Base-by-base conservation (phyloP, 1,140 invertebrate genomes). In the Brachionus angularis region DNA sequence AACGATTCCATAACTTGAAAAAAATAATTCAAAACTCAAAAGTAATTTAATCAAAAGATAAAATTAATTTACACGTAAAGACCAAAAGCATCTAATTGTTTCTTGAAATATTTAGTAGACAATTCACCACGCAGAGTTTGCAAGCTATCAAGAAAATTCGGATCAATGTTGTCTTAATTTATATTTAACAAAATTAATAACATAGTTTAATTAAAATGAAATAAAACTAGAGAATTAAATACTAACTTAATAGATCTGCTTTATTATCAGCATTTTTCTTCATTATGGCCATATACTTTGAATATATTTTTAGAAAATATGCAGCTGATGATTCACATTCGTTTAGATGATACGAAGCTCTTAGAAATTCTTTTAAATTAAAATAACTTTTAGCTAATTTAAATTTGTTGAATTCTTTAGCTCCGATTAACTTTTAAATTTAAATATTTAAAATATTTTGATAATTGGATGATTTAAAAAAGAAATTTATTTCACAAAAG, bases 331-430 rank as follows among this genome's bases (percentile, higher is more conserved):
- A 85, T 50, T 72, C 42, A 74, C 87, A 89, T 34, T 88, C 84
- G 75, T 88, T 85, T 10, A 90, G 83, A 76, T 92, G 91, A 84
- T 88, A 88, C 0, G 91, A 89, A 72, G 90, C 90, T 77, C 93
- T 85, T 75, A 93, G 89, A 80, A 93, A 96, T 80, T 96, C 93
- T 76, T 91, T 89, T 14, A 89, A 82, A 82, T 96, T 91, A 79
- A 94, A 96, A 77, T 92, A 93, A 75, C 87, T 88, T 80, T 91
- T 93, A 0, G 91, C 89, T 69, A 94, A 77, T 27, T 86, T 84
- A 77, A 91, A 95, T 7, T 84, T 77, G 69, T 64, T 72, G 47
- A 14, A 76, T 36, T 73, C 77, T 67, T 67, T 67, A 33, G 8
- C 33, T 10, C 47, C 62, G 10, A 67, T 25, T 31, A 67, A 33